A percentile compares a stretch with the other conserved stretches of the same genome.
phyloP scores from a whole-genome alignment of 2,113 vertebrate species.

The Aythya baeri region DNA sequence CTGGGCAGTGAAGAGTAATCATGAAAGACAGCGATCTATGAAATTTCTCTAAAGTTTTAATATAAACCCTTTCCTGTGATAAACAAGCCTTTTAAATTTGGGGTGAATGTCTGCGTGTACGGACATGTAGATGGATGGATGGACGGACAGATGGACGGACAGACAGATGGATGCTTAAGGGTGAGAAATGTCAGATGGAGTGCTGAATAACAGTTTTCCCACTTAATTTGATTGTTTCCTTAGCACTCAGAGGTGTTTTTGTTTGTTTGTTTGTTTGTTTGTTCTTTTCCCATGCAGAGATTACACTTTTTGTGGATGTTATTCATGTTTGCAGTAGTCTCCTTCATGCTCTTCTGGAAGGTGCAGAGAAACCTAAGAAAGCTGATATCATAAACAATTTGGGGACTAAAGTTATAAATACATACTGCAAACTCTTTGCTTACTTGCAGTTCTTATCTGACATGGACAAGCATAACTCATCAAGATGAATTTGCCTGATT shows the following conservation, averaged over 20 bases:
- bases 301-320: not conserved
- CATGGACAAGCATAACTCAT: not conserved
- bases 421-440: not conserved
- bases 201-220: not conserved
- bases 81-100: not conserved
- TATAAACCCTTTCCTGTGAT: not conserved
- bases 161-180: not conserved
- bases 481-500: not conserved
- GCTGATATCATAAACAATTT: not conserved
- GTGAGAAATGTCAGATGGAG: not conserved
- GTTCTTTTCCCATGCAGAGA: not conserved
- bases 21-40: not conserved
- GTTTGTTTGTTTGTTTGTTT: not conserved
- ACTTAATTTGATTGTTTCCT: not conserved
- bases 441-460: not conserved
- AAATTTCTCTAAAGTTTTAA: not conserved
- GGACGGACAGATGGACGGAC: not conserved
- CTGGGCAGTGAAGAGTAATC: not conserved
- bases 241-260: rapidly evolving
- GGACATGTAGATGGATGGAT: not conserved
- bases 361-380: not conserved
- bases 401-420: not conserved
- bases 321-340: not conserved
- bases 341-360: not conserved
- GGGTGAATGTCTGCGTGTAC: not conserved